Evolutionary conservation across 2,797 vertebrate species (phyloP).

Genomic region (Sardinella longiceps): DNA sequence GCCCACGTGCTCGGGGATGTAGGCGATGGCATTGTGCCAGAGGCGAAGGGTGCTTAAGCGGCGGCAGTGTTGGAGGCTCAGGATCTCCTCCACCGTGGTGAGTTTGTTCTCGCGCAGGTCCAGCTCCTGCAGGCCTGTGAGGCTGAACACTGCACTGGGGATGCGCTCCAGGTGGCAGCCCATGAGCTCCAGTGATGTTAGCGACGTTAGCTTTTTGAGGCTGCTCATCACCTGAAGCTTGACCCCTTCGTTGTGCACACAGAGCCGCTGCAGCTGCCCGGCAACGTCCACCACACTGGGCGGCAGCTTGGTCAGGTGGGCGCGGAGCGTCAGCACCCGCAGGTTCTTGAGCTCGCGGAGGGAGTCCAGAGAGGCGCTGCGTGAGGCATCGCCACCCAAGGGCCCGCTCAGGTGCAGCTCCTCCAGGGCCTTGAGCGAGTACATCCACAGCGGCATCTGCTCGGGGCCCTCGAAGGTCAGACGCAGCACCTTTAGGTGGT

Average conservation of each 20-base stretch:
- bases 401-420: slow-evolving; percentile 84
- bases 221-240: slow-evolving; percentile 82
- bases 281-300: slow-evolving; percentile 78
- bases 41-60: slow-evolving; percentile 80
- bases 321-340: slow-evolving; percentile 76
- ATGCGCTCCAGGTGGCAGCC: slow-evolving; percentile 86
- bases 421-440: slow-evolving; percentile 78
- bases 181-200: slow-evolving; percentile 81
- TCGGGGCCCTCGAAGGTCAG: slow-evolving; percentile 80
- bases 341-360: slow-evolving; percentile 82
- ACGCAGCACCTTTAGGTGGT: slow-evolving; percentile 79
- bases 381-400: slow-evolving; percentile 76
- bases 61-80: slow-evolving; percentile 88
- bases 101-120: slow-evolving; percentile 87
- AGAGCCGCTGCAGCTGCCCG: slow-evolving; percentile 76
- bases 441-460: slow-evolving; percentile 86
- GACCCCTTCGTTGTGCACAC: slow-evolving; percentile 80
- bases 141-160: slow-evolving; percentile 87
- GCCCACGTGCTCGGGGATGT: slow-evolving; percentile 86
- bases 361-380: slow-evolving; percentile 73
- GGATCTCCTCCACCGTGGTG: slow-evolving; percentile 86
- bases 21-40: slow-evolving; percentile 87
- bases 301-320: slow-evolving; percentile 83
- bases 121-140: slow-evolving; percentile 82
- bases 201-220: slow-evolving; percentile 81